A percentile compares a stretch with the other conserved stretches of the same genome.
Evolutionary conservation across 2,113 vertebrate genomes (phyloP).

Genomic region (Melanerpes aurifrons): DNA sequence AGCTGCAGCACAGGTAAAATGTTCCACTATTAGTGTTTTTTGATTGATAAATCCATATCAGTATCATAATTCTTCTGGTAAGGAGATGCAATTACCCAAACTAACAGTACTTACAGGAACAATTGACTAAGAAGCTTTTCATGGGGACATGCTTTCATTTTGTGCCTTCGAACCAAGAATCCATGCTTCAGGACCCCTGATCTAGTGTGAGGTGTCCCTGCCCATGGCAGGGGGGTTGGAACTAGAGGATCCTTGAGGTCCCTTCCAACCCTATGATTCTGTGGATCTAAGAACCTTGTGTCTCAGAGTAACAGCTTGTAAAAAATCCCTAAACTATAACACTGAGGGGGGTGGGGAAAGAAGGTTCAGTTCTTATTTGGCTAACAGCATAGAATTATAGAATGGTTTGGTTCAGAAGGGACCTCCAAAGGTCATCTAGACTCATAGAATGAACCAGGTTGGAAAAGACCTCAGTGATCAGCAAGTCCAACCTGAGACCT

Average conservation of each 20-base stretch:
- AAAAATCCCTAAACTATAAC: neutral
- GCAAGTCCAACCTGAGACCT: no score
- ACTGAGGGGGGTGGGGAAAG: neutral
- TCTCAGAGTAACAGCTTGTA: neutral
- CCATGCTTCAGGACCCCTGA: neutral
- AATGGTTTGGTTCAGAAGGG: no score
- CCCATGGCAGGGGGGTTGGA: no score
- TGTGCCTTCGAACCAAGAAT: slow-evolving; percentile 30
- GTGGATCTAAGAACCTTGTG: neutral
- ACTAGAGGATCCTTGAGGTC: no score
- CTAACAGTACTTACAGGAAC: slow-evolving; percentile 18
- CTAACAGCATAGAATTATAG: neutral
- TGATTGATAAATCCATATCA: slow-evolving; percentile 82
- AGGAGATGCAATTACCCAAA: slow-evolving; percentile 34
- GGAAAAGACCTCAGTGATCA: no score
- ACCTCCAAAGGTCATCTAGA: no score
- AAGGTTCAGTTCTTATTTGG: neutral
- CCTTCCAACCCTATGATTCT: no score
- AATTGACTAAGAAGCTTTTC: slow-evolving; percentile 40
- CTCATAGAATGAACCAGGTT: no score
- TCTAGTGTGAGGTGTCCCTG: no score
- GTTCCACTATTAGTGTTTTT: slow-evolving; percentile 76
- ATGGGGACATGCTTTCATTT: slow-evolving; percentile 7
- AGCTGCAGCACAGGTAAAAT: slow-evolving; percentile 87
- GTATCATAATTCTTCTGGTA: slow-evolving; percentile 62